Conservation (phyloP, 2,888 invertebrate genomes). For the Automeris io region DNA sequence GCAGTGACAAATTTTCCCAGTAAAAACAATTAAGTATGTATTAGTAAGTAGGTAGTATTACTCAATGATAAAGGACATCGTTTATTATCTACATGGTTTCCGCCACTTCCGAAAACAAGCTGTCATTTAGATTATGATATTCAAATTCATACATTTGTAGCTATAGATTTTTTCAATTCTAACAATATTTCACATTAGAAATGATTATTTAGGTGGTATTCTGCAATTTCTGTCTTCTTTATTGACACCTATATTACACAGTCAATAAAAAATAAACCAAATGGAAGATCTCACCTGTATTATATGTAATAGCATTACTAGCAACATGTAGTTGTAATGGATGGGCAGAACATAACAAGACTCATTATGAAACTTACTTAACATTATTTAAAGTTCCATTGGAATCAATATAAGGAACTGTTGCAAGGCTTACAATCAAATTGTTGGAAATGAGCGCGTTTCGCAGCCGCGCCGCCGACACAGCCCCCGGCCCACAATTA, state of each 20-base stretch:
- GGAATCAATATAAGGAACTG: constrained; percentile 53
- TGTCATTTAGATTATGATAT: no score
- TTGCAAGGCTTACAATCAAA: constrained; percentile 49
- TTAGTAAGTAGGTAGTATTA: no score
- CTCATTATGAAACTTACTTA: constrained; percentile 34
- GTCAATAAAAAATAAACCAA: neutral
- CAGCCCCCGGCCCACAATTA: constrained; percentile 70
- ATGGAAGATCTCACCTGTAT: neutral
- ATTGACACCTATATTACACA: no score
- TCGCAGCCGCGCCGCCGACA: constrained; percentile 30
- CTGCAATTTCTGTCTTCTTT: neutral
- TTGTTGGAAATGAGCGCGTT: constrained; percentile 54
- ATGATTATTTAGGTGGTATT: no score
- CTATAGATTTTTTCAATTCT: no score
- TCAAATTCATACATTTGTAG: no score
- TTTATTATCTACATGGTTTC: no score
- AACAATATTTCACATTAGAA: no score
- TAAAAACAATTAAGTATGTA: no score
- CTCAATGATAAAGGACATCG: no score
- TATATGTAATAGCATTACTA: constrained; percentile 21
- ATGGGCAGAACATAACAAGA: constrained; percentile 44
- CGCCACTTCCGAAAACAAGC: no score
- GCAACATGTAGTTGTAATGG: constrained; percentile 11
- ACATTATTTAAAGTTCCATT: constrained; percentile 48
- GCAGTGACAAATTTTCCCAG: no score